Evolutionary conservation across 1,140 invertebrate genomes (phyloP), one percentile per base, ranked within the genome.

Genomic region (Streblospio benedicti): DNA sequence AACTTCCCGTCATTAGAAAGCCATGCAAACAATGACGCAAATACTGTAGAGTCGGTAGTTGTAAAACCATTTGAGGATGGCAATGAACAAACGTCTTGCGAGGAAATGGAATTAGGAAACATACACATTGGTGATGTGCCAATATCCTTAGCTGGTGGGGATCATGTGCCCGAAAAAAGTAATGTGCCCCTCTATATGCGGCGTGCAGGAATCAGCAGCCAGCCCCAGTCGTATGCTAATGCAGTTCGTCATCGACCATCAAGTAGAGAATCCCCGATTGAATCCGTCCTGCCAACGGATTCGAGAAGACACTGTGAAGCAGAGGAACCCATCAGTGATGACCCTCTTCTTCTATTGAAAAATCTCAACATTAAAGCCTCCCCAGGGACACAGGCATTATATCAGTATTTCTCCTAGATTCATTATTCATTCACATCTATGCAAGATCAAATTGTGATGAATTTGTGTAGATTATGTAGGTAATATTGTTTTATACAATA

Each of bases 321-420:
- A 35, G 27, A 53, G 23, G 25, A 28, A 23, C 23, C 12, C 25
- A 16, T 12, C 20, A 23, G 20, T 20, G 9, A 25, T 9, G 70
- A 75, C 57, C 70, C 73, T 6, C 58, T 73, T 23, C 70, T 69
- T n/a, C 67, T 75, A 43, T 62, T 75, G 5, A 67, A 68, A 49
- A 69, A 72, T 63, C 57, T 75, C n/a, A 73, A 71, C 50, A 75
- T 75, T 49, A 71, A 71, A 54, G 62, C 67, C 1, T 56, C 69
- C 4, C 49, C 66, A 41, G 66, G 60, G 28, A 64, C 58, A n/a
- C 58, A 63, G 51, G 58, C 61, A 16, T 45, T 61, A 2, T 61
- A 59, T 33, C 32, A 61, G 23, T 61, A 61, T 57, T 61, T 61
- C n/a, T 58, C 59, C 14, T 61, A 57, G 32, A 23, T 25, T 32